Evolutionary conservation across 2,797 vertebrate genomes (phyloP).

Genomic region (Chanos chanos): DNA sequence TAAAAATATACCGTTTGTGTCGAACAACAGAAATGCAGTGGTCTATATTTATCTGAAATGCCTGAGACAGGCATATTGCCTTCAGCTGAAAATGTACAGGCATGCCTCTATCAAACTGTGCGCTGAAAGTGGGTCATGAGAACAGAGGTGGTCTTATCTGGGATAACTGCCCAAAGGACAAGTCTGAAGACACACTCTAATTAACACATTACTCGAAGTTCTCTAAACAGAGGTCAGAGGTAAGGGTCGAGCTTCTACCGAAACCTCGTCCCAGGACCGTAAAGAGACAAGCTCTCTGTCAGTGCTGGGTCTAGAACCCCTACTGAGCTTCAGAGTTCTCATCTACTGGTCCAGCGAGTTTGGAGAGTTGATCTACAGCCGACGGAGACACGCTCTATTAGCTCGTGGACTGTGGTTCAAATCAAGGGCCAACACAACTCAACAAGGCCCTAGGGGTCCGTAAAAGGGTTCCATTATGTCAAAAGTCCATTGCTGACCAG

Average conservation of each 20-base stretch:
- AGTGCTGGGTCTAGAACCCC: slow-evolving; percentile 18
- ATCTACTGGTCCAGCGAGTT: too few relatives aligned
- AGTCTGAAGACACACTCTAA: slow-evolving; percentile 16
- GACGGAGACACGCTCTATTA: slow-evolving; percentile 1
- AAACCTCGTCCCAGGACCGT: slow-evolving; percentile 47
- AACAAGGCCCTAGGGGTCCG: slow-evolving; percentile 43
- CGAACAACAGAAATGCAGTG: too few relatives aligned
- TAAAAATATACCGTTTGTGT: too few relatives aligned
- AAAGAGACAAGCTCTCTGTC: slow-evolving; percentile 39
- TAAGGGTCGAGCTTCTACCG: slow-evolving; percentile 53
- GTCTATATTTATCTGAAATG: too few relatives aligned
- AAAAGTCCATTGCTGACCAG: slow-evolving; percentile 42
- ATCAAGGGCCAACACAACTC: slow-evolving; percentile 26
- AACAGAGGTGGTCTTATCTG: too few relatives aligned
- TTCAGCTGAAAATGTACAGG: too few relatives aligned
- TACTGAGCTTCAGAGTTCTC: too few relatives aligned
- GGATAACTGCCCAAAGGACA: background rate
- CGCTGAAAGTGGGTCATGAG: too few relatives aligned
- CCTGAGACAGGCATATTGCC: too few relatives aligned
- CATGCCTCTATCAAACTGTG: too few relatives aligned
- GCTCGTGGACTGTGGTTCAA: slow-evolving; percentile 15
- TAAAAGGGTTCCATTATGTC: slow-evolving; percentile 51
- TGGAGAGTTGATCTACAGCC: slow-evolving; percentile 12
- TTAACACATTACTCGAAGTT: slow-evolving; percentile 54
- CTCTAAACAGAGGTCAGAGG: slow-evolving; percentile 43